Conservation (phyloP, 2,888 invertebrate species). For the Drosophila lacicola region DNA sequence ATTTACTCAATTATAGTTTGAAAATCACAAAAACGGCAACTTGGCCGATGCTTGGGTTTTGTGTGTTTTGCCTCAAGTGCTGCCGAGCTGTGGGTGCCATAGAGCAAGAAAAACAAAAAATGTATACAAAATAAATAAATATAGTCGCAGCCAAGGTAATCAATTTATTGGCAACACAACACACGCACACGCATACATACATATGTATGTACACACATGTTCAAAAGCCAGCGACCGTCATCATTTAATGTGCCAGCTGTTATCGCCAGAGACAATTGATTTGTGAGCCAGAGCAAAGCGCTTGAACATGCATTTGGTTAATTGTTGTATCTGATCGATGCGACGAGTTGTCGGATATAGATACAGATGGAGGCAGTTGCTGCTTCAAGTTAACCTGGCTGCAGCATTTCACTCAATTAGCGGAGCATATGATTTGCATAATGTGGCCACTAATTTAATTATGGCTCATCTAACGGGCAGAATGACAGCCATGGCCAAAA, state of each 20-base stretch:
- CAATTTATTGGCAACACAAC: conserved; percentile 26
- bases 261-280: conserved; percentile 48
- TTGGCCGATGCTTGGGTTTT: conserved; percentile 35
- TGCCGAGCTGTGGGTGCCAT: conserved; percentile 49
- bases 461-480: conserved; percentile 53
- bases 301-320: conserved; percentile 66
- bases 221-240: conserved; percentile 59
- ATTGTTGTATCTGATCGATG: conserved; percentile 33
- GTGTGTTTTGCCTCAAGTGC: conserved; percentile 43
- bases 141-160: conserved; percentile 59
- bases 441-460: conserved; percentile 59
- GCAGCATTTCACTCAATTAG: conserved; percentile 62
- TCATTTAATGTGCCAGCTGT: conserved; percentile 58
- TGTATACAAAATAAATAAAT: conserved; percentile 14
- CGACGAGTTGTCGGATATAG: not conserved
- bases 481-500: conserved; percentile 12
- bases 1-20: conserved; percentile 76
- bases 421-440: conserved; percentile 73
- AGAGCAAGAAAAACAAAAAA: conserved; percentile 20
- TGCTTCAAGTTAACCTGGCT: not conserved
- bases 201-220: conserved; percentile 7
- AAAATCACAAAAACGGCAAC: conserved; percentile 51
- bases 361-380: not conserved
- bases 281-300: conserved; percentile 26
- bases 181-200: conserved; percentile 3